These are phyloP conservation scores for Chondrosia reniformis DNA, from an alignment of 37 sponge, comb jelly and placozoan genomes.

Conservation along the genomic window DNA sequence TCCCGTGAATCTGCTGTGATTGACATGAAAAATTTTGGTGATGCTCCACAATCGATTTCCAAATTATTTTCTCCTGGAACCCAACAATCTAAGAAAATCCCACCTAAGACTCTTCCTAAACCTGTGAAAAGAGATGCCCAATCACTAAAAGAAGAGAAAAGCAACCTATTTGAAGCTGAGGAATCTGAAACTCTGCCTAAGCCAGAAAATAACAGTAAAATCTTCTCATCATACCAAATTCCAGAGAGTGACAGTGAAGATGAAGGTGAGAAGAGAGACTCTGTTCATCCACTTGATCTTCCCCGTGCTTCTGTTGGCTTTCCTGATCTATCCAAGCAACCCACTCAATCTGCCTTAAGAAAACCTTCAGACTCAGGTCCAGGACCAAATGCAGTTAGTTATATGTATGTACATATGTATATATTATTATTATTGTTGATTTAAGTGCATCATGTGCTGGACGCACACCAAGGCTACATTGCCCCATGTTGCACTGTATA, in stretches of 20 bases:
- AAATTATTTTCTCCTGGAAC: background rate
- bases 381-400: too few relatives aligned
- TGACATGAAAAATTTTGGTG: constrained; percentile 20
- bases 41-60: constrained; percentile 14
- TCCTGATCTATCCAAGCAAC: constrained; percentile 21
- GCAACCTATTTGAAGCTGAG: too few relatives aligned
- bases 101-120: too few relatives aligned
- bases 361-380: constrained; percentile 17
- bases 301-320: background rate
- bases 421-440: too few relatives aligned
- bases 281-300: background rate
- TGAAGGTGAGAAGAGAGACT: background rate
- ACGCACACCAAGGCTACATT: too few relatives aligned
- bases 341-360: constrained; percentile 36
- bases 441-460: too few relatives aligned
- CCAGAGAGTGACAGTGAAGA: constrained; percentile 7
- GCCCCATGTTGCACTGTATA: too few relatives aligned
- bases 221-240: constrained; percentile 16
- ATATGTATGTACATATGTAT: too few relatives aligned
- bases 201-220: too few relatives aligned
- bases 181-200: too few relatives aligned
- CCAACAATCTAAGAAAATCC: background rate
- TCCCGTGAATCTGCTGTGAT: constrained; percentile 10
- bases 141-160: too few relatives aligned
- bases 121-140: too few relatives aligned